These are phyloP conservation scores for Myodes glareolus DNA, from an alignment of 2,113 vertebrate species.

Conservation along the genomic window DNA sequence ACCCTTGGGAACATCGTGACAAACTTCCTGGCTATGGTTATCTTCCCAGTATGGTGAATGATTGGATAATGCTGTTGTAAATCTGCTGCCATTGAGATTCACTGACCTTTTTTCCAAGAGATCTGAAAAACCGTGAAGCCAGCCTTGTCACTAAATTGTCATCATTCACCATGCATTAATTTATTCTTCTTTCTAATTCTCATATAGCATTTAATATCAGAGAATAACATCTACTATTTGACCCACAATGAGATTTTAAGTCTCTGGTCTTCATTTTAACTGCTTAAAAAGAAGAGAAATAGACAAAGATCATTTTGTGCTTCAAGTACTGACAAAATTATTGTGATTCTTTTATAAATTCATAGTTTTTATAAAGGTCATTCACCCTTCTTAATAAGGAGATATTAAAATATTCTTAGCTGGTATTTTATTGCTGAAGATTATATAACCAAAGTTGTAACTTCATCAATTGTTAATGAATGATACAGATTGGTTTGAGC, in stretches of 20 bases:
- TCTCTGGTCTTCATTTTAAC: conserved; percentile 43
- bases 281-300: background rate
- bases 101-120: background rate
- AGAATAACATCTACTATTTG: conserved; percentile 11
- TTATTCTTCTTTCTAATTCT: conserved; percentile 24
- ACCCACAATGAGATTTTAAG: conserved; percentile 39
- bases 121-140: conserved; percentile 6
- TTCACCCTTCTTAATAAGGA: conserved; percentile 27
- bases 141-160: conserved; percentile 11
- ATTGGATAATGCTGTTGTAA: background rate
- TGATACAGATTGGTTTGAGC: background rate
- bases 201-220: conserved; percentile 19
- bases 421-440: conserved; percentile 22
- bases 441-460: conserved; percentile 22
- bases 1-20: background rate
- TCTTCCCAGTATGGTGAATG: background rate
- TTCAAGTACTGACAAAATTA: conserved; percentile 15
- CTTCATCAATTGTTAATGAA: conserved; percentile 46
- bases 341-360: conserved; percentile 48
- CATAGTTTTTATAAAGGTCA: conserved; percentile 20
- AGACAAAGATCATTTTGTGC: conserved; percentile 21
- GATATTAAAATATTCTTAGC: conserved; percentile 40
- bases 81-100: background rate
- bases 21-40: background rate
- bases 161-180: conserved; percentile 40